Conservation (phyloP, 2,888 invertebrate genomes). For the Hylaea fasciaria region DNA sequence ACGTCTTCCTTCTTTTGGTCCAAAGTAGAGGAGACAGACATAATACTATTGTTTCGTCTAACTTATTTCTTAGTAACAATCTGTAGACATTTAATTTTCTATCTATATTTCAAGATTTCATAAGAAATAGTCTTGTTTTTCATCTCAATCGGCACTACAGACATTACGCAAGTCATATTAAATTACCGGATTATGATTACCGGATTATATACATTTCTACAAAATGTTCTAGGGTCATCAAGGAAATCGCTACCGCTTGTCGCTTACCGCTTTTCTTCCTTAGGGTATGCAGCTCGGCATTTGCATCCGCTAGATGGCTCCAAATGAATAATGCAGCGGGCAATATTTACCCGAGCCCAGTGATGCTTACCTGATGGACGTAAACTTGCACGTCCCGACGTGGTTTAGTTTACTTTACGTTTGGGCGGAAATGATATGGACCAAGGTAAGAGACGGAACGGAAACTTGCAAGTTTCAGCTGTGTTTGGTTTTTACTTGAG, state of each 20-base stretch:
- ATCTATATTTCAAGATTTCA: no score
- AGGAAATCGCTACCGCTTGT: constrained; percentile 3
- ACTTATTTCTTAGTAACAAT: no score
- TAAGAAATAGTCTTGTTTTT: no score
- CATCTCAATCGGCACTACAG: no score
- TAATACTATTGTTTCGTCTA: background rate
- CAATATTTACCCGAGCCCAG: constrained; percentile 22
- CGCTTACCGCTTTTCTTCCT: background rate
- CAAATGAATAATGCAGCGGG: constrained; percentile 28
- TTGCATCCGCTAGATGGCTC: constrained; percentile 28
- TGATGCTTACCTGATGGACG: constrained; percentile 17
- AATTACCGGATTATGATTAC: no score
- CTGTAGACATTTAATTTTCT: no score
- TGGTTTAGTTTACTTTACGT: constrained; percentile 7
- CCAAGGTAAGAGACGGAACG: background rate
- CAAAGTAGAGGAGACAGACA: constrained; percentile 5
- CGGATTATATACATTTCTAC: no score
- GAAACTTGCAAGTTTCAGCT: background rate
- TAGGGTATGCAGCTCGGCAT: constrained; percentile 20
- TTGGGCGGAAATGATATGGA: constrained; percentile 2
- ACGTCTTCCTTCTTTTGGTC: constrained; percentile 14
- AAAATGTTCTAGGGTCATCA: no score
- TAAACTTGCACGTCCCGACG: background rate
- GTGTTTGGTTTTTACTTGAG: background rate
- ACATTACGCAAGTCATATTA: no score